Percentiles rank a stretch among this genome's conserved stretches.
Conservation (phyloP, 2,113 vertebrate species). For the Pampusana beccarii region DNA sequence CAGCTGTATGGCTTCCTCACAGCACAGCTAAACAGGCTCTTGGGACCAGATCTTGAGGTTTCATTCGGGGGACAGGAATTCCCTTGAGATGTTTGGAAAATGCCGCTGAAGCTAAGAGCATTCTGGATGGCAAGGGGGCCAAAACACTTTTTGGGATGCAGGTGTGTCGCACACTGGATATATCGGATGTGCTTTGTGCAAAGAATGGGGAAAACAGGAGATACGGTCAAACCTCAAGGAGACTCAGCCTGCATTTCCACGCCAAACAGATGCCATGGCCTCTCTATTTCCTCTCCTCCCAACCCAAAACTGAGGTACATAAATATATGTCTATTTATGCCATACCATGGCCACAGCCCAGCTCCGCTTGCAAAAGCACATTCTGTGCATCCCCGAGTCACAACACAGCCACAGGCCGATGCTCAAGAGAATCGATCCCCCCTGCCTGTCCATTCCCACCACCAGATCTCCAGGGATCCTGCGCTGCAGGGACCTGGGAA, state of each 20-base stretch:
- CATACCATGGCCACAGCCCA: no score
- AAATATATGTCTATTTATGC: not conserved
- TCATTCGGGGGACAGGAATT: not conserved
- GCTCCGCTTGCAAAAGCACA: no score
- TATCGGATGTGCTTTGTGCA: not conserved
- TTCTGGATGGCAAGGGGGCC: not conserved
- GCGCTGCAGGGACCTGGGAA: no score
- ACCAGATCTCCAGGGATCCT: no score
- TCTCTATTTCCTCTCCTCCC: not conserved
- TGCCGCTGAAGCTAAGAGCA: not conserved
- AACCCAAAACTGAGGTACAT: not conserved
- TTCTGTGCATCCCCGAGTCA: no score
- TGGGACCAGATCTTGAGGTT: not conserved
- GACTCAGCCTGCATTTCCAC: not conserved
- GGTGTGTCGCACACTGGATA: accelerated
- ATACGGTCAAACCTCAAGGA: no score
- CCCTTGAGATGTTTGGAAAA: not conserved
- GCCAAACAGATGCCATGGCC: not conserved
- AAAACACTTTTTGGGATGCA: not conserved
- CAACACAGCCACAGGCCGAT: no score
- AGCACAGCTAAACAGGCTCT: not conserved
- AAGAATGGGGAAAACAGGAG: not conserved
- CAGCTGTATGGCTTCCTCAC: not conserved
- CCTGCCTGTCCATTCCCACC: no score
- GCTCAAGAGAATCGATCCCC: no score